These are phyloP conservation scores for Crotalus tigris DNA, from an alignment of 2,113 vertebrate species.

Conservation along the genomic window DNA sequence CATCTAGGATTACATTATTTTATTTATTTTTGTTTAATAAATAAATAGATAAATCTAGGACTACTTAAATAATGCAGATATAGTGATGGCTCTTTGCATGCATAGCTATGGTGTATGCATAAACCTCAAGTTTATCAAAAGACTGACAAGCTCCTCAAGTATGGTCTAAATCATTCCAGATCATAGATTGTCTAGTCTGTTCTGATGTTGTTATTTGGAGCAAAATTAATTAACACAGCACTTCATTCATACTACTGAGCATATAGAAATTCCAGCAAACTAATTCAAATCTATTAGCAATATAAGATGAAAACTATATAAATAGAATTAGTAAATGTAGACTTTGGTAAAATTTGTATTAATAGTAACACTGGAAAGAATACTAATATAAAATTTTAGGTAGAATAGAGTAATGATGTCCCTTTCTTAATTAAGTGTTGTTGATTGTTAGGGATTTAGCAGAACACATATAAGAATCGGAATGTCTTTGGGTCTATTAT, in stretches of 20 bases:
- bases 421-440: background rate
- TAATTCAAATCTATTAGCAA: background rate
- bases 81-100: background rate
- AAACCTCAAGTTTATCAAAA: background rate
- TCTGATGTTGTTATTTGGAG: background rate
- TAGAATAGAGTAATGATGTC: background rate
- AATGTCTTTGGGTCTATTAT: background rate
- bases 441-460: background rate
- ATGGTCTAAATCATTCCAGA: background rate
- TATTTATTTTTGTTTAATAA: background rate
- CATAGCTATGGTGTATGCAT: background rate
- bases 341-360: background rate
- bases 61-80: background rate
- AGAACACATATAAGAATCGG: background rate
- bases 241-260: background rate
- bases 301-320: background rate
- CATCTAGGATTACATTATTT: background rate
- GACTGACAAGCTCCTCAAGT: background rate
- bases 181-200: background rate
- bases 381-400: background rate
- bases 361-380: background rate
- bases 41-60: background rate
- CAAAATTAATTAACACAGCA: background rate
- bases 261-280: background rate
- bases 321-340: background rate